These are phyloP conservation scores for Sturnira hondurensis DNA, from an alignment of 2,113 vertebrate genomes.

Conservation along the genomic window DNA sequence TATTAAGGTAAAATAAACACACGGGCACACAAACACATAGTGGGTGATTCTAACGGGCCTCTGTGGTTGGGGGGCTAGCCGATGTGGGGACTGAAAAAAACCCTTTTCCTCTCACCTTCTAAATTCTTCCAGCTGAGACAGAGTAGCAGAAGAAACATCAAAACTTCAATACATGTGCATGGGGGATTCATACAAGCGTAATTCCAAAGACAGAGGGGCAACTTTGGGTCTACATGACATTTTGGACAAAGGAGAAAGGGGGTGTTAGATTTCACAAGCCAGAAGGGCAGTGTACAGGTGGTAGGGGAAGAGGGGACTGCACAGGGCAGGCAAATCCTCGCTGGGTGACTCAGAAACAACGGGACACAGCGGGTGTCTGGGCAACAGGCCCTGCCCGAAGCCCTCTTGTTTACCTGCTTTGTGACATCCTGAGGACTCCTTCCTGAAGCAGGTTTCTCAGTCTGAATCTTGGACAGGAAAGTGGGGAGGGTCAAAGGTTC, in stretches of 20 bases:
- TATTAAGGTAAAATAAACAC: background rate
- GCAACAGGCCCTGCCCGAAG: background rate
- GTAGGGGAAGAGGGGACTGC: background rate
- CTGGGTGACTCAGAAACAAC: background rate
- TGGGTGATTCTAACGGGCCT: background rate
- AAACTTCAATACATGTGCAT: background rate
- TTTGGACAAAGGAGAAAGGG: background rate
- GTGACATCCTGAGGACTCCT: background rate
- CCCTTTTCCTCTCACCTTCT: background rate
- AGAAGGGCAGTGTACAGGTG: background rate
- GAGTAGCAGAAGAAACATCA: background rate
- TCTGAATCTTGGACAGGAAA: background rate
- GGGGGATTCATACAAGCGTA: background rate
- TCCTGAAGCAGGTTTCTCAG: background rate
- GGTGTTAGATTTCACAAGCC: background rate
- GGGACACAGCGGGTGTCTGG: background rate
- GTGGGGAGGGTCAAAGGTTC: background rate
- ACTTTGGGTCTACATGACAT: too few relatives aligned
- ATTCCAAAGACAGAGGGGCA: background rate
- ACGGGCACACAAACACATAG: background rate
- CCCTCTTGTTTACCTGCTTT: background rate
- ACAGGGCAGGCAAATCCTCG: background rate
- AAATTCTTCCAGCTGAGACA: background rate
- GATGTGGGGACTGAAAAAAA: background rate
- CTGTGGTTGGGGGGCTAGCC: background rate